These are phyloP conservation scores for Numida meleagris DNA, from an alignment of 2,113 vertebrate genomes.

Conservation along the genomic window DNA sequence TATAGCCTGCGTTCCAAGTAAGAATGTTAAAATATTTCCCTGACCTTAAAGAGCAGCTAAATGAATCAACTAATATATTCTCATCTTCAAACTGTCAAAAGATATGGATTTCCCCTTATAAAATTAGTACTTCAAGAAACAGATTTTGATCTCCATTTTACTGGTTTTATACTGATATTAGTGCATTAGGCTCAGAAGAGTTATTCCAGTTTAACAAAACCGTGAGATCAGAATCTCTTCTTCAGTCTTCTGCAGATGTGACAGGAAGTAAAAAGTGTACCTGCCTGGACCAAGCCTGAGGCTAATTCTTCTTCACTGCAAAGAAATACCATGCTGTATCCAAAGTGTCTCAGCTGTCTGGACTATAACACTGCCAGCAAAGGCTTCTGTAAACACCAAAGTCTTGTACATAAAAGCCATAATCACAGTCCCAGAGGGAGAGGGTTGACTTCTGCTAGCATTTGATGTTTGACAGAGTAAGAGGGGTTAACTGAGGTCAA, in stretches of 20 bases:
- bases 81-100: neutral
- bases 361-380: neutral
- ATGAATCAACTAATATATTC: conserved; percentile 10
- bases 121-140: neutral
- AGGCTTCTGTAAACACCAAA: neutral
- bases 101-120: neutral
- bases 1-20: neutral
- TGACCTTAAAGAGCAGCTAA: neutral
- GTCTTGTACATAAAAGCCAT: neutral
- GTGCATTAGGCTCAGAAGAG: neutral
- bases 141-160: neutral
- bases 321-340: neutral
- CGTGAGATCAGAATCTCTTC: neutral
- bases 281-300: neutral
- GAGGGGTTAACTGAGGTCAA: conserved; percentile 39
- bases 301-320: neutral
- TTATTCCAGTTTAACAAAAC: neutral
- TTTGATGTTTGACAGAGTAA: neutral
- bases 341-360: neutral
- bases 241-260: neutral
- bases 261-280: neutral
- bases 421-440: neutral
- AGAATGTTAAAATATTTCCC: neutral
- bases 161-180: neutral
- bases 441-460: neutral